Evolutionary conservation across 2,888 invertebrate genomes (phyloP).

Genomic region (Bedellia somnulentella): DNA sequence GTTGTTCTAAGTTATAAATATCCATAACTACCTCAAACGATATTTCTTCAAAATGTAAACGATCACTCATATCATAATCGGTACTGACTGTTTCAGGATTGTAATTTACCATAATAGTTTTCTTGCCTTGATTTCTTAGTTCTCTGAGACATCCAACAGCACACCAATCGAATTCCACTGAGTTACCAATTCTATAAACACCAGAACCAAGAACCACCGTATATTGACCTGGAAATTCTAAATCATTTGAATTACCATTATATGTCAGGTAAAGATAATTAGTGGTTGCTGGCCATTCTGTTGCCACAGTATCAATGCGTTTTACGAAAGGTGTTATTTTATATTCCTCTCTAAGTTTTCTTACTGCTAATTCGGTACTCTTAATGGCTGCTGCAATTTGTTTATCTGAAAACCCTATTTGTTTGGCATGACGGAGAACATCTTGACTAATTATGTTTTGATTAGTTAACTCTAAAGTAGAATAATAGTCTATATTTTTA

Average conservation of each 20-base stretch:
- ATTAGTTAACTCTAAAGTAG: conserved; percentile 65
- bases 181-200: conserved; percentile 96
- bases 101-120: conserved; percentile 98
- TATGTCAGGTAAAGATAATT: conserved; percentile 99
- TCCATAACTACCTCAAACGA: conserved; percentile 99
- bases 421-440: conserved; percentile 80
- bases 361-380: conserved; percentile 83
- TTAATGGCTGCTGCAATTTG: conserved; percentile 88
- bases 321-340: conserved; percentile 86
- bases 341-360: conserved; percentile 74
- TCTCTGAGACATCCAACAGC: conserved; percentile 96
- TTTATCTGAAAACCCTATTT: conserved; percentile 95
- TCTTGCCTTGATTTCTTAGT: conserved; percentile 79
- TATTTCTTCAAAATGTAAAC: conserved; percentile 98
- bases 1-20: conserved; percentile 91
- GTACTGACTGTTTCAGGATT: conserved; percentile 99
- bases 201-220: conserved; percentile 93
- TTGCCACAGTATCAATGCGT: conserved; percentile 98
- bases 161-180: conserved; percentile 99
- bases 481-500: conserved; percentile 79
- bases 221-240: conserved; percentile 77
- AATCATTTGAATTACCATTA: conserved; percentile 82
- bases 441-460: conserved; percentile 64
- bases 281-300: conserved; percentile 98
- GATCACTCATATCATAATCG: conserved; percentile 99